These are phyloP conservation scores for Phrynocephalus vlangalii DNA, from an alignment of 2,797 vertebrate species.

Conservation along the genomic window DNA sequence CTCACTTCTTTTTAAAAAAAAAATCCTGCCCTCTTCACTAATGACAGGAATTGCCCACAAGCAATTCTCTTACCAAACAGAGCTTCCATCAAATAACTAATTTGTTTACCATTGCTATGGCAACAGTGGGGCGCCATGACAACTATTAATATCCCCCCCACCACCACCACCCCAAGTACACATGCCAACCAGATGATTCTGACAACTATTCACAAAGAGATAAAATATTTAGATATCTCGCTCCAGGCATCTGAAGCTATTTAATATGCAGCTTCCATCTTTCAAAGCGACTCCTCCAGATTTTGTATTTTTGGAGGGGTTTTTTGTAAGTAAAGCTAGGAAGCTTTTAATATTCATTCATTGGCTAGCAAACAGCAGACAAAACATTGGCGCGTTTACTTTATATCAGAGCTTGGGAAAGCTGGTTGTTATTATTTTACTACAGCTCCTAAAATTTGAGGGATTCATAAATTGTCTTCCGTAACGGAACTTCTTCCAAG, in stretches of 20 bases:
- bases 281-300: accelerated
- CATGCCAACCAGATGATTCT: background rate
- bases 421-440: too few species aligned
- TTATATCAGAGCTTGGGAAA: background rate
- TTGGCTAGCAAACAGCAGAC: background rate
- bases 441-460: too few species aligned
- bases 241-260: constrained; percentile 24
- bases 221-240: constrained; percentile 33
- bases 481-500: too few species aligned
- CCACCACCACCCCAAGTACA: background rate
- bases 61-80: constrained; percentile 46
- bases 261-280: background rate
- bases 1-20: background rate
- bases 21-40: background rate
- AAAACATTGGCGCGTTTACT: background rate
- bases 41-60: constrained; percentile 45
- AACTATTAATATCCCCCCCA: constrained; percentile 57
- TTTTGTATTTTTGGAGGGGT: background rate
- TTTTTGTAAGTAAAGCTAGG: background rate
- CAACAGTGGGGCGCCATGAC: constrained; percentile 58
- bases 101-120: constrained; percentile 75
- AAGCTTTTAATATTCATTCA: background rate
- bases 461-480: too few species aligned
- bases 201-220: constrained; percentile 19
- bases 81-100: constrained; percentile 50